Evolutionary conservation across 2,113 vertebrate species (phyloP).

Genomic region (Larimichthys polyactis): DNA sequence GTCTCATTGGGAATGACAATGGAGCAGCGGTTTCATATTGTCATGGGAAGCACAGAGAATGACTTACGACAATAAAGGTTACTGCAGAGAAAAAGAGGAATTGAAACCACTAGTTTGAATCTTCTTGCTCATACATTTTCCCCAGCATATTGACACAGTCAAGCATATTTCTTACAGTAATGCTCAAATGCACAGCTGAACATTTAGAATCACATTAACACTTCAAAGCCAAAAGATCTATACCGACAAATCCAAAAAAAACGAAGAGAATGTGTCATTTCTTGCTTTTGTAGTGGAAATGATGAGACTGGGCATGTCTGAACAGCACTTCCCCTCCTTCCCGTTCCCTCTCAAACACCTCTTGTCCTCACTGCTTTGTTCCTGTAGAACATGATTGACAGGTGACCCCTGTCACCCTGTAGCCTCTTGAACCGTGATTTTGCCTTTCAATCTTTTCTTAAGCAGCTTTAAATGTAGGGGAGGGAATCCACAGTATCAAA

Average conservation of each 20-base stretch:
- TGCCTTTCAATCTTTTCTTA: constrained; percentile 29
- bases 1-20: constrained; percentile 65
- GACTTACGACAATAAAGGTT: constrained; percentile 55
- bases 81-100: constrained; percentile 16
- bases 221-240: constrained; percentile 13
- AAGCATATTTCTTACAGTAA: neutral
- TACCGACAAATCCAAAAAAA: constrained; percentile 21
- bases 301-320: constrained; percentile 53
- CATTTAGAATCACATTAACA: constrained; percentile 6
- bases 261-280: constrained; percentile 29
- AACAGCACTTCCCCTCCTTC: constrained; percentile 29
- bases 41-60: constrained; percentile 52
- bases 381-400: constrained; percentile 51
- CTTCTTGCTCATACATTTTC: neutral
- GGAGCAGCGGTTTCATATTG: constrained; percentile 47
- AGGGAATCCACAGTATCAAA: neutral
- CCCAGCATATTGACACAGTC: constrained; percentile 16
- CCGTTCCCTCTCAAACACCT: constrained; percentile 11
- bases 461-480: neutral
- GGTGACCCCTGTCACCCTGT: constrained; percentile 9
- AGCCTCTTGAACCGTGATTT: constrained; percentile 34
- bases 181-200: neutral
- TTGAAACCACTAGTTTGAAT: constrained; percentile 9
- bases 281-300: constrained; percentile 40
- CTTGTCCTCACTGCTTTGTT: constrained; percentile 27